phyloP scores from a whole-genome alignment of 2,888 invertebrate genomes.

The Mimas tiliae region DNA sequence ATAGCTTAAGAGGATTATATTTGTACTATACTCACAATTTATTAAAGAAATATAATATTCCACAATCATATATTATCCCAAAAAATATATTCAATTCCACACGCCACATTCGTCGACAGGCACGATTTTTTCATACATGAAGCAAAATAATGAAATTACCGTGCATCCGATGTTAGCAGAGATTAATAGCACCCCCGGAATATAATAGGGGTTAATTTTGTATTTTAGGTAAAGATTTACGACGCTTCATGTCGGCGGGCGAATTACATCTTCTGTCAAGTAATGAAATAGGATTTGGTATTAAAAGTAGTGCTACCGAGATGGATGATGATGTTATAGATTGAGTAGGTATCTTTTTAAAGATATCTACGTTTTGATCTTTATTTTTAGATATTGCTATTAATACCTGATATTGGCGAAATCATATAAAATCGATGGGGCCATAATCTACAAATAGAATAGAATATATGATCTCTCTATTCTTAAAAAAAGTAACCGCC shows the following conservation, averaged over 20 bases:
- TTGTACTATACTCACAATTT: not conserved
- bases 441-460: no score
- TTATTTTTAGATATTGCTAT: no score
- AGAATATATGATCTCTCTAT: no score
- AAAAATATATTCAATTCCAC: not conserved
- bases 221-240: constrained; percentile 64
- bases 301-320: not conserved
- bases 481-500: no score
- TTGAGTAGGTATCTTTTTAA: no score
- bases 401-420: no score
- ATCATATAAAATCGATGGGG: no score
- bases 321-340: no score
- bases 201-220: constrained; percentile 63
- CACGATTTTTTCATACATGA: constrained; percentile 23
- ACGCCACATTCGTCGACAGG: constrained; percentile 8
- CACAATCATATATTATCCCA: not conserved
- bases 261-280: constrained; percentile 7
- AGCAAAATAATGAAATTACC: constrained; percentile 47
- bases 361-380: no score
- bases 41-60: not conserved
- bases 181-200: constrained; percentile 58
- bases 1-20: not conserved
- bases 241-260: constrained; percentile 32
- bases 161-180: constrained; percentile 44
- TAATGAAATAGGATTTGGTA: not conserved